Evolutionary conservation across 2,888 invertebrate genomes (phyloP).

Genomic region (Limenitis camilla): DNA sequence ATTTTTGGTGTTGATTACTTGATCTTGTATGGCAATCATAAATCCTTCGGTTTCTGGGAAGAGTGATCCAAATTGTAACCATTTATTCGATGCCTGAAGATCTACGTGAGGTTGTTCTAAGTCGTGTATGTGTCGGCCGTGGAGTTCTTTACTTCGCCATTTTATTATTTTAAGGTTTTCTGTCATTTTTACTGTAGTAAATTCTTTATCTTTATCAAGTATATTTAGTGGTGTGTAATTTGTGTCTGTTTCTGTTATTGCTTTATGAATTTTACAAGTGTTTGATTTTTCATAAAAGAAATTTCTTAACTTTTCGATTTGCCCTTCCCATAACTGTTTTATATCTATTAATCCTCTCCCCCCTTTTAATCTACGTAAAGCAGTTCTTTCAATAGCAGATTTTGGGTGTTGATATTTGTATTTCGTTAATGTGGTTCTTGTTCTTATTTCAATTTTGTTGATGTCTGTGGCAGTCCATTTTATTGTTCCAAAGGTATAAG

Average conservation of each 20-base stretch:
- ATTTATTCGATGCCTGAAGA: not conserved
- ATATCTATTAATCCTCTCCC: too few relatives aligned
- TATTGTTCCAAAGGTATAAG: not conserved
- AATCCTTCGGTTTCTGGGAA: too few relatives aligned
- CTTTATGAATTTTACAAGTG: not conserved
- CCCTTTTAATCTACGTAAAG: not conserved
- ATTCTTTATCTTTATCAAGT: not conserved
- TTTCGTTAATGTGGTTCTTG: not conserved
- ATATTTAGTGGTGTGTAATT: not conserved
- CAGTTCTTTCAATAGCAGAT: not conserved
- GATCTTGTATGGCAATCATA: not conserved
- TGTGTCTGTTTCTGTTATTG: not conserved
- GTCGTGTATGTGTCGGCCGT: too few relatives aligned
- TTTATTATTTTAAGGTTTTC: not conserved
- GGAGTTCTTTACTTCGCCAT: too few relatives aligned
- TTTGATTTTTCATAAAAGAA: not conserved
- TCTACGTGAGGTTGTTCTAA: too few relatives aligned
- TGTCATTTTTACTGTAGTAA: too few relatives aligned
- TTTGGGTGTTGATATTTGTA: not conserved
- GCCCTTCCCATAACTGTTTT: not conserved
- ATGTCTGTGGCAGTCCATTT: not conserved
- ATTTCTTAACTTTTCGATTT: not conserved
- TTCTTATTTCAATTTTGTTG: not conserved
- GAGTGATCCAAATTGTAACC: not conserved
- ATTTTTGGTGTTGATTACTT: too few relatives aligned